Evolutionary conservation across 2,113 vertebrate species (phyloP), one percentile per base, ranked within the genome.

Genomic region (Lota lota): DNA sequence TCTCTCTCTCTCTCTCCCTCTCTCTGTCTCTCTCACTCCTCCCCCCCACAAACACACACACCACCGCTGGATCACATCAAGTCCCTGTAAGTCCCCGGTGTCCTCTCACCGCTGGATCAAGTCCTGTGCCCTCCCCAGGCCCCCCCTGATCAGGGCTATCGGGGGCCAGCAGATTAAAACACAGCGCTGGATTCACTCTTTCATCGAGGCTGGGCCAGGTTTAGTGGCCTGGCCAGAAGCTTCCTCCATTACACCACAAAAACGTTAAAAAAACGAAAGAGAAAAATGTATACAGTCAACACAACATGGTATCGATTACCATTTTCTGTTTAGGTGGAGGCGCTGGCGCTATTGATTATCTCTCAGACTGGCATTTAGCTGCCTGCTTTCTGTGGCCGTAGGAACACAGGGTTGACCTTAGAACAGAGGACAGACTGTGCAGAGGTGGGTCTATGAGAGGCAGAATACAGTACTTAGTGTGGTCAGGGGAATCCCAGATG

Each of bases 281-380:
- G n/a, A 36, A n/a, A 61, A 11, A 66, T 53, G 53, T 59, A 62
- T 40, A 2, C 5, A 50, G 53, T 47, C 14, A 63, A 76, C 20
- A 50, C 40, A 24, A 24, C 24, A 24, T 68, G 14, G n/a, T 64
- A 66, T 72, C 19, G 50, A 62, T 75, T 24, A 24, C 24, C 24
- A 24, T 69, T 75, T 67, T 0, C 53, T 73, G 62, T 69, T 77
- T 58, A 73, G 6, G 24, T 64, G 36, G 61, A 36, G 59, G 62
- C 67, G 74, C 59, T 54, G 66, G 61, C 0, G 24, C 24, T 62
- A 76, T 72, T 62, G 74, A 79, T 85, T 66, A 71, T 53, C 67
- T 58, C 59, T 80, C 67, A 79, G 60, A 8, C 21, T 74, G 70
- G 28, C 76, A 75, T 75, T 83, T 70, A 40, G 69, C 70, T 70